Evolutionary conservation across 2,888 invertebrate species (phyloP).

Genomic region (Polymixis flavicincta): DNA sequence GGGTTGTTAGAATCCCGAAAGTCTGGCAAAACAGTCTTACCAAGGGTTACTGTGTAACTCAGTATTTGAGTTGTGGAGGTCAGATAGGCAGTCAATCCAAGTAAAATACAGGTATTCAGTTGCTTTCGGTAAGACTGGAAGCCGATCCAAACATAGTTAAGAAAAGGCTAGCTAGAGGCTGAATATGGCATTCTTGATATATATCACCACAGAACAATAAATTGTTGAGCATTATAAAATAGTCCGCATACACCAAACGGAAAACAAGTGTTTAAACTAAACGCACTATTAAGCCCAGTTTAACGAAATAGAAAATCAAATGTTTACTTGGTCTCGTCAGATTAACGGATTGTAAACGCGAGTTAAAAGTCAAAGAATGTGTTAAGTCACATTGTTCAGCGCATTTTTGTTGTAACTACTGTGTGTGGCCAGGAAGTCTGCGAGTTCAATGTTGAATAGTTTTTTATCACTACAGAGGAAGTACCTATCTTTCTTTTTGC

Average conservation of each 20-base stretch:
- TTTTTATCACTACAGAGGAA: too few relatives aligned
- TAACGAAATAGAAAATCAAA: slow-evolving; percentile 51
- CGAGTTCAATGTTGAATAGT: not conserved
- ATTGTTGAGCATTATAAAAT: not conserved
- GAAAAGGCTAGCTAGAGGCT: not conserved
- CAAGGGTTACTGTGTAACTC: not conserved
- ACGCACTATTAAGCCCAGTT: slow-evolving; percentile 35
- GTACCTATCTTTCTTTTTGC: too few relatives aligned
- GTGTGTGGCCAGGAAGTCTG: slow-evolving; percentile 40
- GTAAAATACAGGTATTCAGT: not conserved
- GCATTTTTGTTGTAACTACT: slow-evolving; percentile 63
- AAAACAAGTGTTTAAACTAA: slow-evolving; percentile 33
- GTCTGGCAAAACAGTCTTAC: not conserved
- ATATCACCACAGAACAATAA: not conserved
- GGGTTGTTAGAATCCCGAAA: not conserved
- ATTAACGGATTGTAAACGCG: slow-evolving; percentile 50
- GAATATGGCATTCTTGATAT: not conserved
- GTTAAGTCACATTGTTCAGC: slow-evolving; percentile 66
- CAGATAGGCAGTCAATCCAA: not conserved
- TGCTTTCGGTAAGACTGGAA: not conserved
- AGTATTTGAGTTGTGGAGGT: not conserved
- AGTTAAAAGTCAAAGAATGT: slow-evolving; percentile 62
- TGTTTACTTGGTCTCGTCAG: slow-evolving; percentile 47
- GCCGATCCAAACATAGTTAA: too few relatives aligned
- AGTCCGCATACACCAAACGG: not conserved